Conservation (phyloP, 2,888 invertebrate genomes). For the Danaus chrysippus region DNA sequence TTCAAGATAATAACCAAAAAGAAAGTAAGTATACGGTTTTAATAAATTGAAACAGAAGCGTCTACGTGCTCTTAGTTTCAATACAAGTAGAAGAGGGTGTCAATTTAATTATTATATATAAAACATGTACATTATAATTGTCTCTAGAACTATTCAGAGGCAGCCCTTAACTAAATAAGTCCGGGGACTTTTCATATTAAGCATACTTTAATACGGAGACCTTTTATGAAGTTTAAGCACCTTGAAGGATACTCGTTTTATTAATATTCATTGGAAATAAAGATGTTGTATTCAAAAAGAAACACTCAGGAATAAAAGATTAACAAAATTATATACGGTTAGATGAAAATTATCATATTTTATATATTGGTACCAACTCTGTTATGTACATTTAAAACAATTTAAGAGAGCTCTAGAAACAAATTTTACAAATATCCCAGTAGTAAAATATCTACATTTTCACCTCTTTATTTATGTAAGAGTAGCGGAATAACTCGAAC, state of each 20-base stretch:
- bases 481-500: too few species aligned
- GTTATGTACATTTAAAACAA: too few species aligned
- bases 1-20: neutral
- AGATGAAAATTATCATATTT: too few species aligned
- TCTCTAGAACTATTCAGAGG: constrained; percentile 26
- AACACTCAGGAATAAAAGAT: too few species aligned
- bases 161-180: constrained; percentile 24
- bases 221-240: neutral
- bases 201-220: neutral
- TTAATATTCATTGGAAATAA: constrained; percentile 7
- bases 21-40: neutral
- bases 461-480: too few species aligned
- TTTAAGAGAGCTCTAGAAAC: too few species aligned
- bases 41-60: constrained; percentile 25
- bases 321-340: too few species aligned
- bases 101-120: constrained; percentile 56
- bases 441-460: too few species aligned
- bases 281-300: neutral
- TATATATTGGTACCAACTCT: too few species aligned
- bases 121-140: constrained; percentile 32
- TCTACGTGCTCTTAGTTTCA: constrained; percentile 47
- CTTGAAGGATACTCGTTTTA: neutral
- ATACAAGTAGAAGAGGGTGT: constrained; percentile 47
- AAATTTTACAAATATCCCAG: too few species aligned
- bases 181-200: neutral